These are phyloP conservation scores for Protonemura montana DNA, from an alignment of 2,888 invertebrate species.

Conservation along the genomic window DNA sequence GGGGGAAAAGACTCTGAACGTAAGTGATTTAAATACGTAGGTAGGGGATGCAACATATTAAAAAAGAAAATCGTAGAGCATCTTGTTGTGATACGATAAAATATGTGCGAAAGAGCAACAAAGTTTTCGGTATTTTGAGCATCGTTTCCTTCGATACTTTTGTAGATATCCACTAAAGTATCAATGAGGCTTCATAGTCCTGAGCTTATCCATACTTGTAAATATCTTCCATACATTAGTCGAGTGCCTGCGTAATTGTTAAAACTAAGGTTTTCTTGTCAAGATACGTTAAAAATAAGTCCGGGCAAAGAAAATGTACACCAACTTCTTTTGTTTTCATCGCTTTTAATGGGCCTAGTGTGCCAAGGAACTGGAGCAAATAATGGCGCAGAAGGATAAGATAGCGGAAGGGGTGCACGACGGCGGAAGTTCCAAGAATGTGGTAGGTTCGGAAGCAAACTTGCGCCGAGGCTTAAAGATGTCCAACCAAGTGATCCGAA, in stretches of 20 bases:
- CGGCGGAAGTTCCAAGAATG: neutral
- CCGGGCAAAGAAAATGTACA: neutral
- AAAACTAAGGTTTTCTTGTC: neutral
- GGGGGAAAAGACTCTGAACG: constrained; percentile 12
- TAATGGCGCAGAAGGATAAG: neutral
- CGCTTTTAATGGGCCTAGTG: neutral
- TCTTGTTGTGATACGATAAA: too few relatives aligned
- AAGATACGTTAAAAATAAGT: neutral
- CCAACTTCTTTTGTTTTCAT: neutral
- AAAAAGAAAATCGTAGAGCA: too few relatives aligned
- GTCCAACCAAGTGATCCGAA: neutral
- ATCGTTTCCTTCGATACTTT: too few relatives aligned
- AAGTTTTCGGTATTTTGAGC: too few relatives aligned
- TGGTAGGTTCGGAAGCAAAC: neutral
- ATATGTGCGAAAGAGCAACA: too few relatives aligned
- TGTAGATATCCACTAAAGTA: too few relatives aligned
- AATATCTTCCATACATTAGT: too few relatives aligned
- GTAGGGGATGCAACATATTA: too few relatives aligned
- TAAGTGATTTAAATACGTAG: neutral
- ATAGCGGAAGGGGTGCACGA: neutral
- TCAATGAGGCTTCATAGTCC: too few relatives aligned
- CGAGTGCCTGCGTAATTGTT: too few relatives aligned
- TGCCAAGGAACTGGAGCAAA: neutral
- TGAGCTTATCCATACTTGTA: too few relatives aligned
- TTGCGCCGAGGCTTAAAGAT: neutral